Conservation (phyloP, 2,888 invertebrate genomes). For the Thereva unica region DNA sequence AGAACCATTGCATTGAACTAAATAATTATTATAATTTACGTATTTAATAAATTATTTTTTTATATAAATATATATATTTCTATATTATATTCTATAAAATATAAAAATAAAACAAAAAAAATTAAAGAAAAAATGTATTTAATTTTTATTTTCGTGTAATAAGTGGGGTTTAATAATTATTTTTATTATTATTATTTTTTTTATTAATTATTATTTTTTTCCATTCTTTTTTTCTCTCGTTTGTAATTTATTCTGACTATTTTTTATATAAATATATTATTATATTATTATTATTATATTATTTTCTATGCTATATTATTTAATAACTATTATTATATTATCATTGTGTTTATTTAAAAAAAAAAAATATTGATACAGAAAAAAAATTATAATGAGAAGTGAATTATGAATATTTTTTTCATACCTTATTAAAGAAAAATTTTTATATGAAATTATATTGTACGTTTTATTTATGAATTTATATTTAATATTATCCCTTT, state of each 20-base stretch:
- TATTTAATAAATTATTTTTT: conserved; percentile 33
- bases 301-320: conserved; percentile 27
- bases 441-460: conserved; percentile 24
- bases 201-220: too few species aligned
- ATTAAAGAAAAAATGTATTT: too few species aligned
- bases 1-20: conserved; percentile 24
- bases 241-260: conserved; percentile 32
- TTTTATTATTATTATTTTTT: too few species aligned
- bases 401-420: conserved; percentile 33
- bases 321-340: conserved; percentile 30
- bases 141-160: conserved; percentile 12
- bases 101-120: too few species aligned
- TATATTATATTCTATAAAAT: conserved; percentile 5
- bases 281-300: conserved; percentile 23
- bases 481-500: neutral
- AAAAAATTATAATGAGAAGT: conserved; percentile 2
- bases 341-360: conserved; percentile 28
- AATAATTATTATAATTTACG: conserved; percentile 23
- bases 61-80: conserved; percentile 12
- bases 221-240: conserved; percentile 5
- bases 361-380: conserved; percentile 15
- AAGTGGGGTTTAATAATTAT: neutral
- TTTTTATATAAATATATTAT: conserved; percentile 2
- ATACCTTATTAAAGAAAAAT: conserved; percentile 30
- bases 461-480: conserved; percentile 10